Evolutionary conservation across 2,113 vertebrate genomes (phyloP).

Genomic region (Dipodomys merriami): DNA sequence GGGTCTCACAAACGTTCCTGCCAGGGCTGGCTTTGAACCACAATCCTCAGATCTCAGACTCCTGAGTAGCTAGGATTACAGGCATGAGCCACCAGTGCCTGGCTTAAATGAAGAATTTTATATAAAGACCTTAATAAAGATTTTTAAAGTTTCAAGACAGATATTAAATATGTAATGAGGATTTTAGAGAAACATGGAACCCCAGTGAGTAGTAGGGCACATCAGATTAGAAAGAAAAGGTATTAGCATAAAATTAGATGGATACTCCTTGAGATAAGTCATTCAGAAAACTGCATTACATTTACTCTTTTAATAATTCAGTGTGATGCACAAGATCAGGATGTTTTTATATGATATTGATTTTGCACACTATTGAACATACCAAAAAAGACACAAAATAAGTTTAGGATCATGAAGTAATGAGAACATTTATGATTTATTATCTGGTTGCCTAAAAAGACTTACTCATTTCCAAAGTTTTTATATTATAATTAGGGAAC

Average conservation of each 20-base stretch:
- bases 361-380: background rate
- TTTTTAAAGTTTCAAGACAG: background rate
- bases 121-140: no score
- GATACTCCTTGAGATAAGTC: background rate
- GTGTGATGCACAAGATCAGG: background rate
- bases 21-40: no score
- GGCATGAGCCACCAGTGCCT: no score
- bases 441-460: background rate
- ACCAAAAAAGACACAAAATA: slow-evolving; percentile 16
- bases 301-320: background rate
- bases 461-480: slow-evolving; percentile 17
- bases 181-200: background rate
- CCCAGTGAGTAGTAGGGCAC: background rate
- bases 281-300: background rate
- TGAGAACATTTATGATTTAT: background rate
- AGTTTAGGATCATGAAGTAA: background rate
- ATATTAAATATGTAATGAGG: background rate
- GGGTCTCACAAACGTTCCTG: no score
- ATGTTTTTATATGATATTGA: background rate
- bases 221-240: background rate
- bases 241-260: background rate
- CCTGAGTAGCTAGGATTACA: no score
- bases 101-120: no score
- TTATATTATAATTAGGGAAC: background rate
- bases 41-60: no score